Evolutionary conservation across 2,888 invertebrate species (phyloP).

Genomic region (Latrodectus hesperus): DNA sequence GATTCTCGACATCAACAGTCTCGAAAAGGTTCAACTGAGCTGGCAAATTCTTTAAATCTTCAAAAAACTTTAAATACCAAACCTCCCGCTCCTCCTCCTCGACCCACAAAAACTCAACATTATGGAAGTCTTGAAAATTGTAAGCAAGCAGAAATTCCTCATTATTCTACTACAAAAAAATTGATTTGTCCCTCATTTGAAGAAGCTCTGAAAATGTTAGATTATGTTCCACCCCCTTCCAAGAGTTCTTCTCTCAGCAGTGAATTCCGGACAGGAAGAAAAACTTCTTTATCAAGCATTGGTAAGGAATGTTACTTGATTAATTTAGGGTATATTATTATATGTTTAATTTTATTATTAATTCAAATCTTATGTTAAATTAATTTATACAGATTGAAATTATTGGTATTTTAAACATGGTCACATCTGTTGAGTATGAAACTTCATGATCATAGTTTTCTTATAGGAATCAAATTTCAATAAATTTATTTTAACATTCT

Average conservation of each 20-base stretch:
- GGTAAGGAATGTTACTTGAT: constrained; percentile 9
- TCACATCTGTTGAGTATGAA: no score
- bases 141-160: constrained; percentile 26
- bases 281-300: constrained; percentile 37
- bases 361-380: no score
- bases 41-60: constrained; percentile 20
- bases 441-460: no score
- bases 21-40: constrained; percentile 17
- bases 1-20: constrained; percentile 55
- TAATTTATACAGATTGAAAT: no score
- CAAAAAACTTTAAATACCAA: constrained; percentile 41
- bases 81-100: constrained; percentile 65
- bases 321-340: no score
- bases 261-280: constrained; percentile 33
- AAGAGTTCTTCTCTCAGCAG: constrained; percentile 27
- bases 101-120: constrained; percentile 28
- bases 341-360: no score
- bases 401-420: no score
- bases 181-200: constrained; percentile 40
- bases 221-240: constrained; percentile 31
- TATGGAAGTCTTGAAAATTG: constrained; percentile 48
- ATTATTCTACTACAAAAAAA: constrained; percentile 39
- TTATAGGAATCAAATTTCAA: no score
- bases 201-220: constrained; percentile 32
- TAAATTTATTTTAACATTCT: no score